Conservation (phyloP, 53 echinoderm and acorn worm genomes). For the Mesocentrotus franciscanus region DNA sequence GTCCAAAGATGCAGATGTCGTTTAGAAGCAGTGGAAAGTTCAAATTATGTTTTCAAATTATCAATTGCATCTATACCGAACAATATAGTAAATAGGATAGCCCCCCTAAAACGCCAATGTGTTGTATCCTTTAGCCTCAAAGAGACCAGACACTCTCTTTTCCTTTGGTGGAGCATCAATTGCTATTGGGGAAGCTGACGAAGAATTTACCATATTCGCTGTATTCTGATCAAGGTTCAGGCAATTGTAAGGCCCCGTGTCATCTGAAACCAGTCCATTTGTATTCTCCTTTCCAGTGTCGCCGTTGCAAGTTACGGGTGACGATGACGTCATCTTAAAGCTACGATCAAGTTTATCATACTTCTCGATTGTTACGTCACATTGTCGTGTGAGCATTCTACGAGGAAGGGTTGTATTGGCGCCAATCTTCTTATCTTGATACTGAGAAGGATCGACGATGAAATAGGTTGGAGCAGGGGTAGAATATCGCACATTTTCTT, state of each 20-base stretch:
- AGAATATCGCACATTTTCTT: conserved; percentile 20
- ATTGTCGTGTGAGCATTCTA: not conserved
- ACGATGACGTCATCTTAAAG: not conserved
- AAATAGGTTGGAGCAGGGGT: conserved; percentile 15
- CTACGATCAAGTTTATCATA: conserved; percentile 34
- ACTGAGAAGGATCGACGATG: not conserved
- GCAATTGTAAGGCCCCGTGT: not conserved
- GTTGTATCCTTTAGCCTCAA: conserved; percentile 36
- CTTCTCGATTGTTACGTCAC: not conserved
- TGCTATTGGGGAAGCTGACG: not conserved
- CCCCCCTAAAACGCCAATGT: not conserved
- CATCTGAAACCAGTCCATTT: not conserved
- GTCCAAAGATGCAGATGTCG: too few species aligned
- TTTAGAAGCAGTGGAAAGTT: too few species aligned
- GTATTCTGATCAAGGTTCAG: conserved; percentile 3
- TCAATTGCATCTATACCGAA: too few species aligned
- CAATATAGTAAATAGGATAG: not conserved
- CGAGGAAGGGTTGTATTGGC: not conserved
- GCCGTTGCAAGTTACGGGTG: not conserved
- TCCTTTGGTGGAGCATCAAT: not conserved
- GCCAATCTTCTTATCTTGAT: not conserved
- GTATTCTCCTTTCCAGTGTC: not conserved
- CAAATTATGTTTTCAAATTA: too few species aligned
- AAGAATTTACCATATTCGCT: not conserved
- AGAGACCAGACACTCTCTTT: conserved; percentile 2